Percentiles rank a stretch among this genome's conserved stretches.
Evolutionary conservation across 1,140 invertebrate genomes (phyloP).

Genomic region (Tetragnatha versicolor): DNA sequence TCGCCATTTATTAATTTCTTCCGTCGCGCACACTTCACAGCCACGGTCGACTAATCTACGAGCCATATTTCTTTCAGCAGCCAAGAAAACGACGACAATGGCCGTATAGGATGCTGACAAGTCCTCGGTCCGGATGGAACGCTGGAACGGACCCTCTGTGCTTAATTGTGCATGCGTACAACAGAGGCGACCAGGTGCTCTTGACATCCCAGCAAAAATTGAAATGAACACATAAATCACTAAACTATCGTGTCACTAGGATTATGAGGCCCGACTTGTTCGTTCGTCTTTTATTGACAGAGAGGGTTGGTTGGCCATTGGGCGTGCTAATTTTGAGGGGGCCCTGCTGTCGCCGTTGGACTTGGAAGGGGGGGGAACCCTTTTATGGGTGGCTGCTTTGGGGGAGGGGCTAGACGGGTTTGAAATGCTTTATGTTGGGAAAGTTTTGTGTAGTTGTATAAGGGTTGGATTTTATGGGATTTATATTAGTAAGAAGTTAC

Average conservation of each 20-base stretch:
- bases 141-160: slow-evolving; percentile 22
- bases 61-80: slow-evolving; percentile 33
- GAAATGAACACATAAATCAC: slow-evolving; percentile 50
- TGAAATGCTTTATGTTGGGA: too few species aligned
- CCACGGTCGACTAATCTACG: slow-evolving; percentile 3
- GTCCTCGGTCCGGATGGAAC: slow-evolving; percentile 6
- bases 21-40: neutral
- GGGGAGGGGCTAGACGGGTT: too few species aligned
- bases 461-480: too few species aligned
- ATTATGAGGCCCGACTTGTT: neutral
- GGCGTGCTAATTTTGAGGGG: too few species aligned
- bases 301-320: neutral
- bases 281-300: neutral
- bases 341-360: too few species aligned
- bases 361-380: too few species aligned
- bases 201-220: slow-evolving; percentile 42
- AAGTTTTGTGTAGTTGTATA: too few species aligned
- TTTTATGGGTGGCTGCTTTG: too few species aligned
- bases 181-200: slow-evolving; percentile 26
- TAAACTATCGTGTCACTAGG: slow-evolving; percentile 12
- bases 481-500: too few species aligned
- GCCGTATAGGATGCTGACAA: slow-evolving; percentile 18
- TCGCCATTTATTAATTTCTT: slow-evolving; percentile 21
- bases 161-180: slow-evolving; percentile 49
- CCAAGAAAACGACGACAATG: slow-evolving; percentile 18